Evolutionary conservation across 2,113 vertebrate genomes (phyloP), one percentile per base, ranked within the genome.

Genomic region (Petroica traversi): DNA sequence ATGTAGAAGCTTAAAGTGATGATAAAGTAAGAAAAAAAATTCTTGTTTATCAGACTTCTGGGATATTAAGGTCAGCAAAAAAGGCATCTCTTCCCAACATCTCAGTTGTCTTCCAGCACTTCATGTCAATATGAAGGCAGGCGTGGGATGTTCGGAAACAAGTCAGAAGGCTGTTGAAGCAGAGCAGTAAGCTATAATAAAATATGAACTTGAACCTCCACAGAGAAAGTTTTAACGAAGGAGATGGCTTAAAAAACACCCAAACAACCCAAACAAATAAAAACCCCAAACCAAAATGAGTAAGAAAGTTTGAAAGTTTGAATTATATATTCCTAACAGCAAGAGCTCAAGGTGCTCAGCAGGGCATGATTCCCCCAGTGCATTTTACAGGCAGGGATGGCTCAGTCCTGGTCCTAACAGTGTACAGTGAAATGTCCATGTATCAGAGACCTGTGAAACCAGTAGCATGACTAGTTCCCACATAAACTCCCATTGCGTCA

Each of bases 401-500:
- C 64, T 72, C 38, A 41, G 41, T 40, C n/a, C 38, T 48, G 33
- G 58, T 59, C 33, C 13, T 59, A 74, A 66, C 8, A 41, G 26
- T 4, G 9, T 41, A 69, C 20, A 73, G 26, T 8, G 13, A 54
- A 89, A 66, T 38, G 17, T 58, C 40, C 8, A 2, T 12, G 20
- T n/a, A 61, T 49, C 43, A 62, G 75, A 91, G 49, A 81, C 6
- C 19, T 12, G 12, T 55, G 67, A 85, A 92, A 93, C 34, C 55
- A 73, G 20, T 77, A 28, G 20, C 34, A 23, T 9, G 36, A 51
- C 76, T 36, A 33, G 11, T 9, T 48, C n/a, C 45, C 14, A 34
- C 0, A 1, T 7, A 36, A 82, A 36, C 28, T 85, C 45, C 45
- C 41, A 68, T 0, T 31, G 16, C 0, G 0, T 11, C 8, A 12